A percentile compares a stretch with the other conserved stretches of the same genome.
Evolutionary conservation across 2,113 vertebrate genomes (phyloP).

Genomic region (Cyrtonyx montezumae): DNA sequence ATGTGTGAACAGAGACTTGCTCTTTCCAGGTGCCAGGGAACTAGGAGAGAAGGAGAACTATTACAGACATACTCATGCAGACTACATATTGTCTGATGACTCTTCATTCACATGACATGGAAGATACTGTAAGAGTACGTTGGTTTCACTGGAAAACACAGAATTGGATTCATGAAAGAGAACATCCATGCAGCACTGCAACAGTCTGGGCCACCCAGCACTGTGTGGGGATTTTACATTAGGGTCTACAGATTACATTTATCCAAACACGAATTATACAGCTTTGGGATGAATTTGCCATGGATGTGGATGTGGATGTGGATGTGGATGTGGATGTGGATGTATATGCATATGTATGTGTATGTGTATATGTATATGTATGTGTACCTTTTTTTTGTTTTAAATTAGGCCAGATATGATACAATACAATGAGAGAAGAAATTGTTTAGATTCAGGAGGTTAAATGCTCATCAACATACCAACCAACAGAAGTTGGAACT

Average conservation of each 20-base stretch:
- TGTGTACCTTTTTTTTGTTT: not conserved
- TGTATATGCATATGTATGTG: accelerated
- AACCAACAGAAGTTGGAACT: not conserved
- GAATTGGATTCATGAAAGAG: not conserved
- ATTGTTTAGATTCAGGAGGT: not conserved
- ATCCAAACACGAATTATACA: not conserved
- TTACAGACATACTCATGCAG: not conserved
- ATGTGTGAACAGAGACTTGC: accelerated
- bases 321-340: too few relatives aligned
- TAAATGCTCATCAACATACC: not conserved
- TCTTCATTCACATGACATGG: not conserved
- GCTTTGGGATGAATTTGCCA: not conserved
- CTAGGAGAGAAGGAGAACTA: not conserved
- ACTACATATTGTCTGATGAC: not conserved
- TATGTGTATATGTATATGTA: accelerated
- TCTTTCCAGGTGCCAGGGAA: not conserved
- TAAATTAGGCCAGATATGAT: not conserved
- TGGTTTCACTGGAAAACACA: not conserved
- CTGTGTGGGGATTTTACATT: accelerated
- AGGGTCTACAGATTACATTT: not conserved
- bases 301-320: accelerated
- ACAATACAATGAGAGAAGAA: not conserved
- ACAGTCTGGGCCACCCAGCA: not conserved
- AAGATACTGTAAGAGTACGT: not conserved
- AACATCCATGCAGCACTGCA: not conserved